A percentile compares a stretch with the other conserved stretches of the same genome.
Conservation (phyloP, 2,113 vertebrate genomes). For the Brachionichthys hirsutus region DNA sequence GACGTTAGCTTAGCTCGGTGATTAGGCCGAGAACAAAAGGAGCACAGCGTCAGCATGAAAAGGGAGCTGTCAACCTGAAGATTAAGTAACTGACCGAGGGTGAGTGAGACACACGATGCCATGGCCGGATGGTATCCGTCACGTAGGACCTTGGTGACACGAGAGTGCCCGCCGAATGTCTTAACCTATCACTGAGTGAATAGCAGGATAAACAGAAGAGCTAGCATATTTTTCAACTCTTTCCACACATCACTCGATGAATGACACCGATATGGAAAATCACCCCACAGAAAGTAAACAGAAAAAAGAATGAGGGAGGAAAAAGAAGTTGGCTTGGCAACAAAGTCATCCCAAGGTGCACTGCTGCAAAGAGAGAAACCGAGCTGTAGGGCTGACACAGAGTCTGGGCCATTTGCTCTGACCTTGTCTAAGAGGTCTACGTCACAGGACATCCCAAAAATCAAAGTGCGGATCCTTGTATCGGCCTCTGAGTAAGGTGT, state of each 20-base stretch:
- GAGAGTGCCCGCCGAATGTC: slow-evolving; percentile 72
- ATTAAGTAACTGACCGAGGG: slow-evolving; percentile 64
- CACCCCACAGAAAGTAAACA: slow-evolving; percentile 79
- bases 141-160: slow-evolving; percentile 65
- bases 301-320: slow-evolving; percentile 63
- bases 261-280: slow-evolving; percentile 73
- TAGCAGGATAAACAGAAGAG: slow-evolving; percentile 68
- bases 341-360: slow-evolving; percentile 80
- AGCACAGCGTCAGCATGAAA: slow-evolving; percentile 54
- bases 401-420: slow-evolving; percentile 22
- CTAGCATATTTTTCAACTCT: slow-evolving; percentile 71
- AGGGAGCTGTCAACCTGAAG: slow-evolving; percentile 56
- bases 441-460: slow-evolving; percentile 36
- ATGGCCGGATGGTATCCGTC: slow-evolving; percentile 70
- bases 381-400: slow-evolving; percentile 37
- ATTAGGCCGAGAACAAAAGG: slow-evolving; percentile 63
- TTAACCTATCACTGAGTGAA: slow-evolving; percentile 83
- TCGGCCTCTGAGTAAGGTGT: slow-evolving; percentile 1
- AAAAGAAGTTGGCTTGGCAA: slow-evolving; percentile 68
- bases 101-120: slow-evolving; percentile 58
- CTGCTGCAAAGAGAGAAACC: slow-evolving; percentile 35
- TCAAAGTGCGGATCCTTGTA: slow-evolving; percentile 18
- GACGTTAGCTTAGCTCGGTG: slow-evolving; percentile 54
- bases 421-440: slow-evolving; percentile 30
- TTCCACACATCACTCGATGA: slow-evolving; percentile 71